Evolutionary conservation across 2,888 invertebrate genomes (phyloP), one percentile per base, ranked within the genome.

Genomic region (Deilephila porcellus): DNA sequence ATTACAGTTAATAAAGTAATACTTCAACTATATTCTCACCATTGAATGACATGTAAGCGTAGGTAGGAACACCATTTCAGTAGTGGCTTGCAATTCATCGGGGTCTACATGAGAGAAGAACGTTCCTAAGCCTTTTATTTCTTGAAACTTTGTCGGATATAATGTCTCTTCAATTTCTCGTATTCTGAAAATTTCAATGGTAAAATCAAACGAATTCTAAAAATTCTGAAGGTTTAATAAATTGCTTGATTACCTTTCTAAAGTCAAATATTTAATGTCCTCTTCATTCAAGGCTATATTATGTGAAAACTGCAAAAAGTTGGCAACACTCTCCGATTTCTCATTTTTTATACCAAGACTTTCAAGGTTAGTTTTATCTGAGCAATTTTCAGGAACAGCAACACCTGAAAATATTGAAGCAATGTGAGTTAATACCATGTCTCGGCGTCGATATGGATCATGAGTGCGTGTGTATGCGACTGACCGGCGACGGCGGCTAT

Each of bases 81-180:
- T 75, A 0, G 84, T 84, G 5, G 86, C 86, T 1, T 75, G 45
- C 2, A 90, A 75, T 71, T 87, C 88, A 74, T 90, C 87, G 0
- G 81, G 72, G 19, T 86, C 85, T 4, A 88, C 79, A 19, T 79
- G 78, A 0, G 81, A 80, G 52, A 84, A 84, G 74, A 87, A 87
- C 4, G 79, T 79, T 52, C 74, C 76, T 17, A 90, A 78, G 6
- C 86, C 90, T 32, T 73, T 76, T 0, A 72, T 71, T 5, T 83
- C 75, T 11, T 77, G 59, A 4, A 77, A 76, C n/a, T 72, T 59
- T 4, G 60, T 71, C 62, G 76, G 70, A 52, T 53, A 60, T 60
- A 78, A 17, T 60, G 64, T 75, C 60, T 76, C 53, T 75, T 86
- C 80, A 72, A 84, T 72, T 75, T 82, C 75, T 19, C 56, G 63